phyloP scores from a whole-genome alignment of 1,140 invertebrate species.

The Acromyrmex charruanus region DNA sequence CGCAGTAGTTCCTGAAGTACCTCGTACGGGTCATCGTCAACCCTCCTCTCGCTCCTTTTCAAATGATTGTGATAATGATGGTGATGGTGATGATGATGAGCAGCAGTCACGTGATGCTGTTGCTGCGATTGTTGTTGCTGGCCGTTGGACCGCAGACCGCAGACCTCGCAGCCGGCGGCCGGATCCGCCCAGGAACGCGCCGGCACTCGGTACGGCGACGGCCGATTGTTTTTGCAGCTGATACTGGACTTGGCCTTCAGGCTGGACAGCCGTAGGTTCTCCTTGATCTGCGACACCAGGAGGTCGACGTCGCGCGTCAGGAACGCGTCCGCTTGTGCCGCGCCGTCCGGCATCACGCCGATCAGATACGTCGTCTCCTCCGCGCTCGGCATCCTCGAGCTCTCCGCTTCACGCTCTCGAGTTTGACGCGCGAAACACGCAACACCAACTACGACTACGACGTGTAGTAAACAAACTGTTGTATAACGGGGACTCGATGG shows the following conservation, averaged over 20 bases:
- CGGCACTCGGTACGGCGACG: constrained; percentile 89
- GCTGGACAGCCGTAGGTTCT: constrained; percentile 89
- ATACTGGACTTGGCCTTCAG: constrained; percentile 84
- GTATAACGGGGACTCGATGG: background rate
- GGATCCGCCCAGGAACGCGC: constrained; percentile 85
- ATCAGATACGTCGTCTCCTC: constrained; percentile 85
- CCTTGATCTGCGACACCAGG: constrained; percentile 90
- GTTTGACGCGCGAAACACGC: background rate
- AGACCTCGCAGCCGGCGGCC: constrained; percentile 82
- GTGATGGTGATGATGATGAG: constrained; percentile 59
- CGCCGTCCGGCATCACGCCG: constrained; percentile 82
- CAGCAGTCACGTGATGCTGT: constrained; percentile 35
- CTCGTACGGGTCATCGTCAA: constrained; percentile 89
- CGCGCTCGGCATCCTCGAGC: constrained; percentile 82
- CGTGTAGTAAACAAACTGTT: background rate
- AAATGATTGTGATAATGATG: constrained; percentile 68
- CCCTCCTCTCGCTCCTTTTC: constrained; percentile 78
- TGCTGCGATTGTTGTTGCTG: constrained; percentile 43
- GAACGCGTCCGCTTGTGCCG: constrained; percentile 84
- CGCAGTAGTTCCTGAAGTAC: constrained; percentile 89
- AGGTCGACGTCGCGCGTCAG: constrained; percentile 88
- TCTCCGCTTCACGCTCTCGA: constrained; percentile 7
- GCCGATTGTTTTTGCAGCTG: constrained; percentile 83
- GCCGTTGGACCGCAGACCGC: constrained; percentile 75
- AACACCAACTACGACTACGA: constrained; percentile 26